Conservation (phyloP, 2,113 vertebrate species). For the Dolichotis patagonum region DNA sequence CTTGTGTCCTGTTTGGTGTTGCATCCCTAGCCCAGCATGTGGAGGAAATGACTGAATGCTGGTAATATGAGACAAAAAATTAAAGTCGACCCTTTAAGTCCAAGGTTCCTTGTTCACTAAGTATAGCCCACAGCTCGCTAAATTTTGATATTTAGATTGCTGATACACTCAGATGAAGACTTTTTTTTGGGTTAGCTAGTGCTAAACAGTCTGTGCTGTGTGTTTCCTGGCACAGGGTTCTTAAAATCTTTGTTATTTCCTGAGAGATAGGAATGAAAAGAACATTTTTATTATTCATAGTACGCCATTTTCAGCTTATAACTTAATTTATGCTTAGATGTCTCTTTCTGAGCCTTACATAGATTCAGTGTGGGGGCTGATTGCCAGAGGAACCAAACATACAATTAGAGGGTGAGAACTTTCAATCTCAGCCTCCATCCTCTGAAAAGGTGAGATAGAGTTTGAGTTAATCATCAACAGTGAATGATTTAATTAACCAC, state of each 20-base stretch:
- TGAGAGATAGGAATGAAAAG: neutral
- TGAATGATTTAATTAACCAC: neutral
- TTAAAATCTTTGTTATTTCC: neutral
- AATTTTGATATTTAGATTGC: neutral
- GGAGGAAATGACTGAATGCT: neutral
- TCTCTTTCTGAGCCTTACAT: neutral
- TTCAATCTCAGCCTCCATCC: neutral
- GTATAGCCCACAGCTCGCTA: neutral
- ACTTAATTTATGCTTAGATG: neutral
- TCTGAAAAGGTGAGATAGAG: neutral
- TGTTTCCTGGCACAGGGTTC: neutral
- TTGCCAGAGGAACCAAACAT: neutral
- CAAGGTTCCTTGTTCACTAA: neutral
- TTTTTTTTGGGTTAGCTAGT: neutral
- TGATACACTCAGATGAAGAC: neutral
- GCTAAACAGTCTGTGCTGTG: neutral
- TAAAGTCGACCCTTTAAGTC: neutral
- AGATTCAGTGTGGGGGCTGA: neutral
- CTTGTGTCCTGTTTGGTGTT: neutral
- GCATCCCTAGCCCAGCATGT: neutral
- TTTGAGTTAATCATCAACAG: neutral
- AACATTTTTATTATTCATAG: neutral
- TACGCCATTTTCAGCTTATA: neutral
- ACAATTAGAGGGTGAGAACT: neutral
- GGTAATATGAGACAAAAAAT: neutral